Percentiles rank a stretch among this genome's conserved stretches.
Evolutionary conservation across 2,113 vertebrate genomes (phyloP).

Genomic region (Vicugna pacos): DNA sequence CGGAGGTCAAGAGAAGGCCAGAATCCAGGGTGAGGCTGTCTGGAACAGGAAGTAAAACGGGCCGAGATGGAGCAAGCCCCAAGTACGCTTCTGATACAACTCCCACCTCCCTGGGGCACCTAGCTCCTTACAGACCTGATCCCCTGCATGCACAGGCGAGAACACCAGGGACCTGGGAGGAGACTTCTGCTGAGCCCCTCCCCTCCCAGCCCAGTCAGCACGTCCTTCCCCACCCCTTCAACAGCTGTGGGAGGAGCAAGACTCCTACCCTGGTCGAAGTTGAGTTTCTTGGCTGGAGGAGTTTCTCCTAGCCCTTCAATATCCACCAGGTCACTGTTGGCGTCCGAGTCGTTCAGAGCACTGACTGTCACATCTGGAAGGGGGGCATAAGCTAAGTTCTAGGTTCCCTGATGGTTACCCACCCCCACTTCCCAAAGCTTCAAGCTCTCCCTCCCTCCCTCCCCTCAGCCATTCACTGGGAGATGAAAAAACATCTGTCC

Average conservation of each 20-base stretch:
- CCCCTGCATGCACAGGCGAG: neutral
- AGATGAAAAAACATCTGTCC: neutral
- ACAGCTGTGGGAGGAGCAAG: conserved; percentile 42
- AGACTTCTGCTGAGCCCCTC: neutral
- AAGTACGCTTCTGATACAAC: neutral
- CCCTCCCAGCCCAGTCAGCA: neutral
- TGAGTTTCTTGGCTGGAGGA: conserved; percentile 91
- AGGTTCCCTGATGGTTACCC: conserved; percentile 55
- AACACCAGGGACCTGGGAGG: neutral
- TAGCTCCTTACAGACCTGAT: neutral
- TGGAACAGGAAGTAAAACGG: conserved; percentile 81
- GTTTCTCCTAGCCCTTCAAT: conserved; percentile 91
- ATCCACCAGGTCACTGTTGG: conserved; percentile 93
- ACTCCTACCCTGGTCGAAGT: conserved; percentile 93
- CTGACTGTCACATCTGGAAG: conserved; percentile 92
- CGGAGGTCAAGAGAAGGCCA: conserved; percentile 90
- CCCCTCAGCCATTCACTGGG: neutral
- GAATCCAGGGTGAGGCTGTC: conserved; percentile 93
- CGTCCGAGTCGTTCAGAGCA: conserved; percentile 92
- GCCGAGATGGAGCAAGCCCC: conserved; percentile 61
- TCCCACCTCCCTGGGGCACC: neutral
- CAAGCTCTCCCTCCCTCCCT: neutral
- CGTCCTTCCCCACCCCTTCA: conserved; percentile 23
- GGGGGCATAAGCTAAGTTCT: conserved; percentile 62
- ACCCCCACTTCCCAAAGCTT: conserved; percentile 9